Evolutionary conservation across 2,113 vertebrate genomes (phyloP).

Genomic region (Gnathonemus longibarbis): DNA sequence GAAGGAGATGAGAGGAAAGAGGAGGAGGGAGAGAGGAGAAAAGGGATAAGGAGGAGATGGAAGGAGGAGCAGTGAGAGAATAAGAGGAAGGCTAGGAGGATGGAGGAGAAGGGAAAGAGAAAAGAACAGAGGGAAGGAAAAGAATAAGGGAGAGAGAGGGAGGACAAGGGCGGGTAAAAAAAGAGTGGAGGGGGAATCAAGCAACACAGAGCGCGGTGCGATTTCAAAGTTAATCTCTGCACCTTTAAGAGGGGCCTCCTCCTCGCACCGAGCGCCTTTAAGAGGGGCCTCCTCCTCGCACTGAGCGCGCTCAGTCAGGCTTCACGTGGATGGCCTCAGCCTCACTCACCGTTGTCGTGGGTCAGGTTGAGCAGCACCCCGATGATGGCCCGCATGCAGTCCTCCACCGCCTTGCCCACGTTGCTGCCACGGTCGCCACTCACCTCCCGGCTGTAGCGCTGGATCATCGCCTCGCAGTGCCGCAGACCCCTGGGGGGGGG

Average conservation of each 20-base stretch:
- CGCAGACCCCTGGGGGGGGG: constrained; percentile 66
- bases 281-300: background rate
- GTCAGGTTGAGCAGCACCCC: constrained; percentile 93
- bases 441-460: constrained; percentile 77
- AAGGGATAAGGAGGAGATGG: background rate
- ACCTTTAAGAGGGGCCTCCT: too few species aligned
- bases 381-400: constrained; percentile 95
- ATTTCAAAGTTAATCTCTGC: background rate
- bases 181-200: background rate
- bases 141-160: background rate
- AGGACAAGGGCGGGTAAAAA: too few species aligned
- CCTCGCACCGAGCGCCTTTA: too few species aligned
- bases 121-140: background rate
- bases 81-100: background rate
- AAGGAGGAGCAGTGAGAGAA: background rate
- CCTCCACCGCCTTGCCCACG: constrained; percentile 86
- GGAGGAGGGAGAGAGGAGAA: background rate
- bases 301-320: background rate
- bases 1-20: background rate
- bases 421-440: constrained; percentile 69
- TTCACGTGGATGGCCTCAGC: background rate
- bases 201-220: background rate
- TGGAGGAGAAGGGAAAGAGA: background rate
- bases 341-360: constrained; percentile 81
- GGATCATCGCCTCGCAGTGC: constrained; percentile 86